phyloP scores from a whole-genome alignment of 2,888 invertebrate species.

The Cynaeus angustus region DNA sequence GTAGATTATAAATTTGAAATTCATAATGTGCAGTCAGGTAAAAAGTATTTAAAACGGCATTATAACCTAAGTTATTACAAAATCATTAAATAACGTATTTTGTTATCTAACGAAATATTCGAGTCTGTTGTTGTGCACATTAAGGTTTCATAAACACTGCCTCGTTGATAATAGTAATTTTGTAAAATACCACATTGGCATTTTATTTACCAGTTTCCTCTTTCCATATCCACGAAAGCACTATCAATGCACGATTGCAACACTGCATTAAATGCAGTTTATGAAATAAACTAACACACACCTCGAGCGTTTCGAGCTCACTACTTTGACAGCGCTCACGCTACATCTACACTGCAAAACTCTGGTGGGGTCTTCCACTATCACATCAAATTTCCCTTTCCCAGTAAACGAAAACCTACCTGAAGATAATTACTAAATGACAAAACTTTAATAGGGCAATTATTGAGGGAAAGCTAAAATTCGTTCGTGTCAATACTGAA shows the following conservation, averaged over 20 bases:
- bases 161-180: conserved; percentile 18
- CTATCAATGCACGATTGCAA: conserved; percentile 46
- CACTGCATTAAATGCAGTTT: conserved; percentile 22
- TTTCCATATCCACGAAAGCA: conserved; percentile 37
- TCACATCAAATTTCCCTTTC: conserved; percentile 36
- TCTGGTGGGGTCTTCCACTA: conserved; percentile 39
- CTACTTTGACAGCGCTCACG: conserved; percentile 29
- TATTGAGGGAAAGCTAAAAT: conserved; percentile 13
- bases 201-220: conserved; percentile 38
- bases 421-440: conserved; percentile 19
- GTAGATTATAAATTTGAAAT: conserved; percentile 19
- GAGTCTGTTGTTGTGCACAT: neutral
- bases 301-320: conserved; percentile 33
- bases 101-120: neutral
- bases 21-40: conserved; percentile 29
- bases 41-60: conserved; percentile 15
- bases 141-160: neutral
- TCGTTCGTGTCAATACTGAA: neutral
- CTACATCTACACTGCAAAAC: conserved; percentile 4
- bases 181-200: conserved; percentile 20
- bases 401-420: conserved; percentile 32
- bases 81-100: conserved; percentile 20
- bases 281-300: conserved; percentile 10
- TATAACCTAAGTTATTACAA: conserved; percentile 12
- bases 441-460: neutral